A percentile compares a stretch with the other conserved stretches of the same genome.
Evolutionary conservation across 2,888 invertebrate genomes (phyloP).

Genomic region (Pristionchus entomophagus): DNA sequence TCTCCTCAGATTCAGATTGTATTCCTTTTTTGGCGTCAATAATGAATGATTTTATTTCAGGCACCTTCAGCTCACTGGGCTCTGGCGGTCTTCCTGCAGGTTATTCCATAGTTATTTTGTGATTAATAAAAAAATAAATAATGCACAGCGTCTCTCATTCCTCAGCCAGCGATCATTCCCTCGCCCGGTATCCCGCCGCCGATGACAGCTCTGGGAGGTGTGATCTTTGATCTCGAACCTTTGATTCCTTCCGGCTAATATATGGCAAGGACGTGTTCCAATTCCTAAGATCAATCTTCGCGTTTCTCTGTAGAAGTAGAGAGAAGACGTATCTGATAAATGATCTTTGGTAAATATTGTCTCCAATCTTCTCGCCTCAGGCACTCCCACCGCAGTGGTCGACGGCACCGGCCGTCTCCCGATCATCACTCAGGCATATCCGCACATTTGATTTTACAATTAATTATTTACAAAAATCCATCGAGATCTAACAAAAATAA

Average conservation of each 20-base stretch:
- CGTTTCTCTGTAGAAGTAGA: too few species aligned
- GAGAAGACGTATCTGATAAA: too few species aligned
- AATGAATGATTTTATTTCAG: too few species aligned
- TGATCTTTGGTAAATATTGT: too few species aligned
- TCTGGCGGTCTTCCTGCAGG: background rate
- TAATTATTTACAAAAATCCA: background rate
- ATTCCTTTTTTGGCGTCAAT: too few species aligned
- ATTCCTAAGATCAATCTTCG: too few species aligned
- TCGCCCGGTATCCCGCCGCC: background rate
- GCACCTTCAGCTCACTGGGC: slow-evolving; percentile 23
- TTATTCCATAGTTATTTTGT: background rate
- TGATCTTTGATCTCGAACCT: background rate
- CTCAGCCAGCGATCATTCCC: background rate
- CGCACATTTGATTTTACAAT: background rate
- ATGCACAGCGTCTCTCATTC: background rate
- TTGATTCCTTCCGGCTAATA: background rate
- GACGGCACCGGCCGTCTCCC: slow-evolving; percentile 36
- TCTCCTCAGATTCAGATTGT: too few species aligned
- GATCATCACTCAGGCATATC: slow-evolving; percentile 23
- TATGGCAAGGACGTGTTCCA: too few species aligned
- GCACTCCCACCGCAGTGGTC: slow-evolving; percentile 5
- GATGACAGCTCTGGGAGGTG: slow-evolving; percentile 4
- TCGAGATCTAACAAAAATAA: too few species aligned
- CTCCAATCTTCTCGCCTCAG: background rate
- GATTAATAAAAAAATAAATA: too few species aligned